Base-by-base conservation (phyloP, 2,113 vertebrate genomes). In the Myocastor coypus region DNA sequence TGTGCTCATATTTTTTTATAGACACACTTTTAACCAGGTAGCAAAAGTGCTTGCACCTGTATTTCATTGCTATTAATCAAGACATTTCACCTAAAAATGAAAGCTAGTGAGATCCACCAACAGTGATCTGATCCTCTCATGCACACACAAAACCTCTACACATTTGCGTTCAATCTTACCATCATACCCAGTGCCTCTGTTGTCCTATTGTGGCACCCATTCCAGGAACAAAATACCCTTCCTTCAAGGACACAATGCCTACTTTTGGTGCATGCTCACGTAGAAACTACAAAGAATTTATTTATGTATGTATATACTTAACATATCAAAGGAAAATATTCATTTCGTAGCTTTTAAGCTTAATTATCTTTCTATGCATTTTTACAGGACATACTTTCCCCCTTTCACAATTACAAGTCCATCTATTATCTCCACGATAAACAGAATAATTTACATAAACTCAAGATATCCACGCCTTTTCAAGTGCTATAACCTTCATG, bases 291-390 rank as follows among this genome's bases (percentile, higher is more conserved):
- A 91, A 82, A 92, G 2, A 92, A 64, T 77, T 66, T 88, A 66
- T 82, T 89, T 86, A 3, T 73, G 8, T 78, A 63, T 16, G 61
- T 32, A 5, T 61, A n/a, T 57, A 16, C 57, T 87, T 92, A 92
- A 85, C 14, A 7, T 84, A 59, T 84, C 40, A 5, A 7, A 78
- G 46, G 75, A 14, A 9, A 40, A 0, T 90, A 5, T 59, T 91
- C 28, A 37, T 69, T 93, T 92, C 75, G 73, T 52, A 17, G 64
- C 28, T 16, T 30, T 92, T 32, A 66, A 94, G 94, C 55, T 82
- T 22, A 13, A 50, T 91, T 93, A 88, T 22, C 7, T 32, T 55
- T 42, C 12, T 20, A 26, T 34, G 68, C 59, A 0, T 32, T 86
- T 82, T 57, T 12, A 57, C 61, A 91, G 3, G 28, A 30, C 57